These are phyloP conservation scores for Mongoloraphidia duomilia DNA, from an alignment of 2,888 invertebrate genomes.

Conservation along the genomic window DNA sequence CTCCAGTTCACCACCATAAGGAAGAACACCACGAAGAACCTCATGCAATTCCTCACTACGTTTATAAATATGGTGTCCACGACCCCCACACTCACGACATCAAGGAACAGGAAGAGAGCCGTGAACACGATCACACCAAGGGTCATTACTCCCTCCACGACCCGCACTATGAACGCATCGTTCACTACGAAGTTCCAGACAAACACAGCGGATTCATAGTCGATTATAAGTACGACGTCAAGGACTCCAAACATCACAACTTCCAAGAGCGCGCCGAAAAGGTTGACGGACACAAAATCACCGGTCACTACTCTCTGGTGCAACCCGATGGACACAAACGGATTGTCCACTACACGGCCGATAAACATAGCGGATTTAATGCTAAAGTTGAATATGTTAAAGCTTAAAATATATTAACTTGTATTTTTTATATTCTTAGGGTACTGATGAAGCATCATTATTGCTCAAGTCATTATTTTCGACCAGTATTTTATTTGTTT, in stretches of 20 bases:
- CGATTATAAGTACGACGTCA: no score
- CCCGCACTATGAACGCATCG: constrained; percentile 16
- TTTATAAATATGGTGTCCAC: constrained; percentile 31
- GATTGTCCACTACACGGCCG: constrained; percentile 18
- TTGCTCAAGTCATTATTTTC: no score
- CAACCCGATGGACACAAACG: constrained; percentile 15
- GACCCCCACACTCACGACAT: constrained; percentile 37
- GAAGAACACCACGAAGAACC: no score
- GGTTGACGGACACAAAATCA: constrained; percentile 13
- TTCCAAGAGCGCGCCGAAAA: constrained; percentile 8
- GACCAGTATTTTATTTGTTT: no score
- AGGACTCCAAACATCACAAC: not conserved
- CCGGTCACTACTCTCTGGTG: constrained; percentile 10
- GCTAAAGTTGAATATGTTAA: constrained; percentile 11
- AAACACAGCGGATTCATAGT: constrained; percentile 13
- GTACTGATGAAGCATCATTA: no score
- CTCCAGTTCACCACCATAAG: not conserved
- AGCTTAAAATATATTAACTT: no score
- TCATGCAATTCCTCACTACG: no score
- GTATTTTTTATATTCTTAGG: no score
- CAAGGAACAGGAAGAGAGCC: constrained; percentile 35
- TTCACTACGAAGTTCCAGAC: constrained; percentile 18
- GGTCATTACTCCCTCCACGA: constrained; percentile 27
- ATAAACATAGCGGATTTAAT: constrained; percentile 15
- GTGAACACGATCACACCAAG: constrained; percentile 35